A percentile compares a stretch with the other conserved stretches of the same genome.
Evolutionary conservation across 2,797 vertebrate species (phyloP).

Genomic region (Phoebastria nigripes): DNA sequence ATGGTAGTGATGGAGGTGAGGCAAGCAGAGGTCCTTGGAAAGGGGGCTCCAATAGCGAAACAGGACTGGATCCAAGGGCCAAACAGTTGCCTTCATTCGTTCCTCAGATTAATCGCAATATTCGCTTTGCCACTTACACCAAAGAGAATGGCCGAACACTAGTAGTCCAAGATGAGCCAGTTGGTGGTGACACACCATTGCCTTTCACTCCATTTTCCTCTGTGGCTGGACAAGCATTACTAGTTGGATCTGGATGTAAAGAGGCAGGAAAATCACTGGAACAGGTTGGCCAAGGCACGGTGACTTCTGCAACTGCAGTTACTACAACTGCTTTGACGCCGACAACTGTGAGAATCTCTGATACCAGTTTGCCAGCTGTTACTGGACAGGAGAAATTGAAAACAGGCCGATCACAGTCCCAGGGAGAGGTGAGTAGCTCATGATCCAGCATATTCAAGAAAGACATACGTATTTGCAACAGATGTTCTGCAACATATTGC

Average conservation of each 20-base stretch:
- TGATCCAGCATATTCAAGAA: not conserved
- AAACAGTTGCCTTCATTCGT: conserved; percentile 76
- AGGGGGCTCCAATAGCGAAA: conserved; percentile 72
- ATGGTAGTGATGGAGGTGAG: conserved; percentile 78
- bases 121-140: conserved; percentile 85
- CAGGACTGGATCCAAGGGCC: conserved; percentile 72
- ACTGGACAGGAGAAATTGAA: conserved; percentile 82
- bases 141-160: conserved; percentile 93
- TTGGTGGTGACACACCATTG: conserved; percentile 74
- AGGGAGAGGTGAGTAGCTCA: conserved; percentile 84
- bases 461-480: rapidly evolving
- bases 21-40: conserved; percentile 82
- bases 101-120: conserved; percentile 86
- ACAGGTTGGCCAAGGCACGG: conserved; percentile 76
- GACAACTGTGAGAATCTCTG: conserved; percentile 82
- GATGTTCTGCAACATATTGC: not conserved
- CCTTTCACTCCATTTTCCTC: conserved; percentile 88
- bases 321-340: conserved; percentile 82
- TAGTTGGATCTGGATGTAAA: conserved; percentile 72
- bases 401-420: conserved; percentile 72
- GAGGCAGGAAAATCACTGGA: conserved; percentile 77
- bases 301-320: conserved; percentile 74
- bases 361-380: conserved; percentile 79
- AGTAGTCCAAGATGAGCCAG: conserved; percentile 85
- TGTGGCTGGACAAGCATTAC: conserved; percentile 68